Conservation (phyloP, 2,797 vertebrate species). For the Phalanger gymnotis region DNA sequence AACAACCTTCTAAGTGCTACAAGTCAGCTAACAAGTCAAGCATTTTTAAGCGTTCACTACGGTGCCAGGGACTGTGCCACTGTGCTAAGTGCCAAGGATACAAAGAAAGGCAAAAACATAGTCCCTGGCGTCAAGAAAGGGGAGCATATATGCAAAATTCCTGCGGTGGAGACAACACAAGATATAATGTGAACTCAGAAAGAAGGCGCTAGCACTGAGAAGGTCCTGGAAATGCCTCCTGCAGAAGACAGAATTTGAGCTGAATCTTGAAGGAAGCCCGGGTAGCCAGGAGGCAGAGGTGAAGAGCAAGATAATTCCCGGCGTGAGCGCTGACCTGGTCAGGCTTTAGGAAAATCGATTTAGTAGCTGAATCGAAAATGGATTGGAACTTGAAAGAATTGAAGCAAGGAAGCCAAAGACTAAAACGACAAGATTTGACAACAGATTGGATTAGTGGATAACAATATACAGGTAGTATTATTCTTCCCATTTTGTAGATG, state of each 20-base stretch:
- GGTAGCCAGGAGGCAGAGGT: background rate
- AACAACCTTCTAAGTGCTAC: background rate
- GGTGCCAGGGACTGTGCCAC: background rate
- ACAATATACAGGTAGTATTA: background rate
- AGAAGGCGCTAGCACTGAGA: background rate
- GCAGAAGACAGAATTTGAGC: background rate
- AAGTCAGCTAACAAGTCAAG: background rate
- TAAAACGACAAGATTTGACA: background rate
- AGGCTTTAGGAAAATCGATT: background rate
- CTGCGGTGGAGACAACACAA: background rate
- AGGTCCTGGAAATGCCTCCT: background rate
- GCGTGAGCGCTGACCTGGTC: background rate
- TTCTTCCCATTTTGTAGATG: background rate
- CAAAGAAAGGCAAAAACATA: background rate
- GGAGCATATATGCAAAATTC: background rate
- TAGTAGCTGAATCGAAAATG: background rate
- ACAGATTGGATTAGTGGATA: background rate
- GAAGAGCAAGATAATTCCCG: background rate
- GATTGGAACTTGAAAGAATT: background rate
- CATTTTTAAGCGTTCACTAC: background rate
- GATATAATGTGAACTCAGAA: background rate
- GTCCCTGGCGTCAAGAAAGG: background rate
- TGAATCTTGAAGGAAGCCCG: background rate
- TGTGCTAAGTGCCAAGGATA: background rate
- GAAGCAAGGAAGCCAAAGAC: background rate